Conservation (phyloP, 2,888 invertebrate species). For the Nebria brevicollis region DNA sequence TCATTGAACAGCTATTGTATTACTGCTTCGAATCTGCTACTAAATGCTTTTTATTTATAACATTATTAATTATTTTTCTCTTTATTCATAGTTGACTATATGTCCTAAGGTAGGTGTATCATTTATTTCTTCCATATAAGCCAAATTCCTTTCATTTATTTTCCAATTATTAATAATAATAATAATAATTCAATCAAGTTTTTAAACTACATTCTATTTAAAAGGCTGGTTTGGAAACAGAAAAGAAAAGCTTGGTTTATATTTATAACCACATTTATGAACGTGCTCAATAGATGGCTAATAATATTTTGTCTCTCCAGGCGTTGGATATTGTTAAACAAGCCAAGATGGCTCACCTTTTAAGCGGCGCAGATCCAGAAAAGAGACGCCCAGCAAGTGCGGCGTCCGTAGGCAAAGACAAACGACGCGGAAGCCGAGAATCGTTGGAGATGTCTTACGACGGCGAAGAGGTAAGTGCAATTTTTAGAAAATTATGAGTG, state of each 20-base stretch:
- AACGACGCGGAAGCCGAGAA: constrained; percentile 77
- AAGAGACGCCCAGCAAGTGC: constrained; percentile 60
- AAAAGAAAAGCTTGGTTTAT: not conserved
- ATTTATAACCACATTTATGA: not conserved
- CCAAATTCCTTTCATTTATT: not conserved
- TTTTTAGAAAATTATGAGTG: not conserved
- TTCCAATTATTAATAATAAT: too few relatives aligned
- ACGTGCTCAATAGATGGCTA: not conserved
- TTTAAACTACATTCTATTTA: too few relatives aligned
- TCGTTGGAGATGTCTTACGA: constrained; percentile 78
- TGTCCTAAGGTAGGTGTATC: not conserved
- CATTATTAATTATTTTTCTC: not conserved
- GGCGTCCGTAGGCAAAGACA: constrained; percentile 59
- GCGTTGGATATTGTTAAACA: constrained; percentile 94
- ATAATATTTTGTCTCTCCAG: constrained; percentile 61
- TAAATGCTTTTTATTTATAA: not conserved
- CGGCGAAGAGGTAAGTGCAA: constrained; percentile 74
- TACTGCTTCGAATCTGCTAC: not conserved
- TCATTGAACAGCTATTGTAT: not conserved
- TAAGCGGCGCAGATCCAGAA: constrained; percentile 65
- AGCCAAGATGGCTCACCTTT: constrained; percentile 82
- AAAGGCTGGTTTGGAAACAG: too few relatives aligned
- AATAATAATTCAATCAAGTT: too few relatives aligned
- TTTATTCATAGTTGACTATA: not conserved
- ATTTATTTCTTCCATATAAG: not conserved